Percentiles rank a stretch among this genome's conserved stretches.
Conservation (phyloP, 2,888 invertebrate species). For the Cotesia congregata region DNA sequence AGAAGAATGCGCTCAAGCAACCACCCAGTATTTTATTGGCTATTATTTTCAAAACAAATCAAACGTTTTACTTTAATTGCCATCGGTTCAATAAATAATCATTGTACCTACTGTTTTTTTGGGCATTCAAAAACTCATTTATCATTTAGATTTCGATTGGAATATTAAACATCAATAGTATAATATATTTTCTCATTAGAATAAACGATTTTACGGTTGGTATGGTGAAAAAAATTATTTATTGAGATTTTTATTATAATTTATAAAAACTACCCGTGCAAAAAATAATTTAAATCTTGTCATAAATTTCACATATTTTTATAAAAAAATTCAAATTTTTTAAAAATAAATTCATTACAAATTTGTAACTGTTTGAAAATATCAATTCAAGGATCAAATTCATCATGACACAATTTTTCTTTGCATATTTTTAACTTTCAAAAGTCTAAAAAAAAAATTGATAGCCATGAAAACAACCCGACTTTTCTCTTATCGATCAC, state of each 20-base stretch:
- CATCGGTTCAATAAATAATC: background rate
- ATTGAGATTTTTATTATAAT: too few species aligned
- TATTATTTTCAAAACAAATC: conserved; percentile 14
- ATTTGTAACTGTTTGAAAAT: too few species aligned
- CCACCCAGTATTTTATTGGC: background rate
- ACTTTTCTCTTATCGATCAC: background rate
- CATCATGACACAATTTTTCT: too few species aligned
- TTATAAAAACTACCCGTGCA: too few species aligned
- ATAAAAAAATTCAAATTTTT: too few species aligned
- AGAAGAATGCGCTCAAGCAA: background rate
- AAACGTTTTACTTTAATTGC: conserved; percentile 9
- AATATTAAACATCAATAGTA: background rate
- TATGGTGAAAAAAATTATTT: too few species aligned
- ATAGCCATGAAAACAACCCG: background rate
- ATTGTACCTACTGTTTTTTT: background rate
- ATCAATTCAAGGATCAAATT: too few species aligned
- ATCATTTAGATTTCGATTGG: background rate
- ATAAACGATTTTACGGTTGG: too few species aligned
- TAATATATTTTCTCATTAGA: background rate
- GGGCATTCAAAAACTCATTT: background rate
- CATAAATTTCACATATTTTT: too few species aligned
- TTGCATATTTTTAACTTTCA: too few species aligned
- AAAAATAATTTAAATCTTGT: too few species aligned
- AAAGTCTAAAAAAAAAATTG: background rate
- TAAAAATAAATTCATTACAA: too few species aligned